Base-by-base conservation (phyloP, 2,113 vertebrate genomes). In the Toxostoma redivivum region DNA sequence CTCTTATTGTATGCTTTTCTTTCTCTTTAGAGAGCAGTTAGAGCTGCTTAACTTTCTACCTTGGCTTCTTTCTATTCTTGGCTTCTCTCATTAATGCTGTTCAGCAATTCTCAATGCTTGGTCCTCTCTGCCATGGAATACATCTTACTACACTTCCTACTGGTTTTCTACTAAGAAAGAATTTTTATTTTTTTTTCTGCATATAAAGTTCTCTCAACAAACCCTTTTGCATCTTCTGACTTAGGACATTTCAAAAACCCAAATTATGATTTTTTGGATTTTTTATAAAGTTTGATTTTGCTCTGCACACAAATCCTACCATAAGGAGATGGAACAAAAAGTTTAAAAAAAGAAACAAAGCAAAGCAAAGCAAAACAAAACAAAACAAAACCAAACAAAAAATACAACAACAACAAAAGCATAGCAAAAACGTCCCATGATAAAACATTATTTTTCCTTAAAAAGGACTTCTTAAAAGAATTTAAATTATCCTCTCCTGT, bases 291-390 rank as follows among this genome's bases (percentile, higher is more conserved):
- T 27, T 17, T 3, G 3, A 1, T 54, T 66, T 70, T 7, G 33
- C 10, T 70, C 11, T 45, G 30, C 12, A 45, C 15, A 48, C 16
- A 60, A 71, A 69, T 27, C 2, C 35, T 91, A 8, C 18, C 13
- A 30, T 37, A 54, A 69, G 17, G 7, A 54, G 5, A n/a, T 23
- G 7, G 13, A 14, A 27, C 2, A 50, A 69, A 57, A 60, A 37
- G 4, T 5, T 2, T 10, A 7, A 19, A 45, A 33, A 19, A 4
- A 8, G n/a, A n/a, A n/a, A n/a, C n/a, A n/a, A n/a, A n/a, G n/a
- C n/a, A n/a, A n/a, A n/a, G n/a, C n/a, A n/a, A n/a, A n/a, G n/a
- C n/a, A n/a, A n/a, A n/a, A n/a, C n/a, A n/a, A n/a, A n/a, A n/a
- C n/a, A n/a, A n/a, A n/a, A n/a, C n/a, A n/a, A 13, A 15, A 10